Evolutionary conservation across 2,888 invertebrate species (phyloP), one percentile per base, ranked within the genome.

Genomic region (Lasioglossum malachurum): DNA sequence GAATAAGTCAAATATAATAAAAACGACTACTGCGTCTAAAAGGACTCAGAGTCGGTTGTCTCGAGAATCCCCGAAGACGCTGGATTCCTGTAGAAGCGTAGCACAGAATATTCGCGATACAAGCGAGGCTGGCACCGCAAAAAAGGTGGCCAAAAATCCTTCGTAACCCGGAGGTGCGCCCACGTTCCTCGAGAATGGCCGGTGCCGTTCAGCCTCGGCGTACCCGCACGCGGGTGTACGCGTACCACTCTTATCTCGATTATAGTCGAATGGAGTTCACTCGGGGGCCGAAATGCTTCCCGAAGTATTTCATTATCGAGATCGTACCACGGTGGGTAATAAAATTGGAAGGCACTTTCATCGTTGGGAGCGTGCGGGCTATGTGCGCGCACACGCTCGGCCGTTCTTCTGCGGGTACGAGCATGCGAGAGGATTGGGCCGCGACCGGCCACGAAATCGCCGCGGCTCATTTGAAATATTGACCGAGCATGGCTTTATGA

Each of bases 221-320:
- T 78, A 80, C 71, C 78, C 78, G 80, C 60, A 31, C 71, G 14
- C 53, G 82, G 74, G 81, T 76, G 75, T 85, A 84, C 80, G 87
- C 85, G 86, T 80, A 87, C 87, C 85, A 71, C 84, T 89, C 89
- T 88, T 90, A 90, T 91, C 92, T 90, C 91, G 91, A 93, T 93
- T 93, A 91, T 91, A 90, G 90, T 90, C 90, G 90, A 91, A 90
- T 90, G 89, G 87, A 88, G 91, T 91, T 89, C 88, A 89, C 83
- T 89, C 88, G 86, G 87, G 83, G 90, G 86, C 90, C 91, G 87
- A 93, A 90, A 89, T 89, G 85, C 88, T 88, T 84, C 89, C 82
- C 87, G 89, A 89, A 90, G 92, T 92, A 93, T 93, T 93, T 93
- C 93, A 93, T 93, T 93, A 93, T 93, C 93, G 92, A 91, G 91